Conservation (phyloP, 2,797 vertebrate species). For the Diceros bicornis region DNA sequence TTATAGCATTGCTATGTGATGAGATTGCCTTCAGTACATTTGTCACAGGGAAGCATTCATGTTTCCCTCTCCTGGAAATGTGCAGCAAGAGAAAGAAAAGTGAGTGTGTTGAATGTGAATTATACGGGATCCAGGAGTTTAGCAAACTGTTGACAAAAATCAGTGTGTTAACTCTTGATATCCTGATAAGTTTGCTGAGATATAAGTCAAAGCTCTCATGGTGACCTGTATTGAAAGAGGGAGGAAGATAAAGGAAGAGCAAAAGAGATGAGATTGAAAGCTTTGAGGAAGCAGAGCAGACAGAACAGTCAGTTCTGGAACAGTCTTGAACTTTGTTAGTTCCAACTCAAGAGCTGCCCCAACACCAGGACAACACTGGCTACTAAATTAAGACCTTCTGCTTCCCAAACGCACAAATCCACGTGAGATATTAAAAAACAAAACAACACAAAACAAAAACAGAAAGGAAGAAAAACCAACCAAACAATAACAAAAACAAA, state of each 20-base stretch:
- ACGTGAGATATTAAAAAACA: not conserved
- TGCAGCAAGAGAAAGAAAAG: not conserved
- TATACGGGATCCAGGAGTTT: not conserved
- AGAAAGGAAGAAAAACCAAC: not conserved
- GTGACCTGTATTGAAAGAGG: not conserved
- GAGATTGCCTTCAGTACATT: not conserved
- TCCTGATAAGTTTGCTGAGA: not conserved
- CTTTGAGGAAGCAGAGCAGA: not conserved
- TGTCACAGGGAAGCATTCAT: not conserved
- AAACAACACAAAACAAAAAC: not conserved
- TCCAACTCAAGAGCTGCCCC: rapidly evolving
- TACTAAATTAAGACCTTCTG: not conserved
- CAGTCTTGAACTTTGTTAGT: not conserved
- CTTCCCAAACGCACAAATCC: not conserved
- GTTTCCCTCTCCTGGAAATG: not conserved
- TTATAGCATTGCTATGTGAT: rapidly evolving
- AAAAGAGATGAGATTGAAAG: not conserved
- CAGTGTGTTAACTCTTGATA: not conserved
- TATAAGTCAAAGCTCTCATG: not conserved
- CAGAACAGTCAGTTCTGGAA: too few species aligned
- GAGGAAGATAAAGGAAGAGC: not conserved
- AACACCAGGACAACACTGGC: not conserved
- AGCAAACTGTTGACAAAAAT: not conserved
- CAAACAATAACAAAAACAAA: not conserved
- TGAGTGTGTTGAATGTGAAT: not conserved